A percentile compares a stretch with the other conserved stretches of the same genome.
Evolutionary conservation across 2,888 invertebrate genomes (phyloP).

Genomic region (Dicyrtomina minuta): DNA sequence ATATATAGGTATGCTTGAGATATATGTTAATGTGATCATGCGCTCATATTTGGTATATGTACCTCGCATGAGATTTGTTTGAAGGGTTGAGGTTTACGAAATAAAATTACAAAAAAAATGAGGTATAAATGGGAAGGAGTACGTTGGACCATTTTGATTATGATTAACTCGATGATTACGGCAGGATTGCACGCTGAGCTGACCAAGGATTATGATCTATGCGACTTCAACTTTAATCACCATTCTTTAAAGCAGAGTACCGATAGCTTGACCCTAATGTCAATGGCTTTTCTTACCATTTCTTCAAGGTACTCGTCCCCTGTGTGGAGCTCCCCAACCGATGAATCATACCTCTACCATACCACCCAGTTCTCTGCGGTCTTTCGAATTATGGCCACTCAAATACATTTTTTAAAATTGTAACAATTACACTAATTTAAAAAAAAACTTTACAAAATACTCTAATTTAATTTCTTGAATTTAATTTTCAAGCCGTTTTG

Average conservation of each 20-base stretch:
- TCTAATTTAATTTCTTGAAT: too few species aligned
- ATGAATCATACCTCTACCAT: not conserved
- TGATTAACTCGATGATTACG: conserved; percentile 15
- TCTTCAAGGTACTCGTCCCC: not conserved
- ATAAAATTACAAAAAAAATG: too few species aligned
- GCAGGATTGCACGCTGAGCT: conserved; percentile 14
- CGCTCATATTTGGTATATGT: not conserved
- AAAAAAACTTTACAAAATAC: too few species aligned
- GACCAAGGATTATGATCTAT: conserved; percentile 23
- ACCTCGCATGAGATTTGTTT: not conserved
- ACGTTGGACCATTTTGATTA: conserved; percentile 9
- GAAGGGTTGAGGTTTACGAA: too few species aligned
- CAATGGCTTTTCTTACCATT: conserved; percentile 34
- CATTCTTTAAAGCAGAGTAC: conserved; percentile 23
- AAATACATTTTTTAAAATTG: conserved; percentile 2
- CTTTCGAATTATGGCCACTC: conserved; percentile 1
- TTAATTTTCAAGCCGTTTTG: too few species aligned
- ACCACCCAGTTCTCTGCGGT: not conserved
- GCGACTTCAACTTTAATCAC: conserved; percentile 26
- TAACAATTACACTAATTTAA: not conserved
- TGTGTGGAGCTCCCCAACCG: too few species aligned
- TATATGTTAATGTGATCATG: not conserved
- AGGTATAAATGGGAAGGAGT: too few species aligned
- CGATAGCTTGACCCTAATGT: conserved; percentile 40
- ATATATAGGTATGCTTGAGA: not conserved